These are phyloP conservation scores for Notechis scutatus DNA, from an alignment of 2,113 vertebrate genomes.

Conservation along the genomic window DNA sequence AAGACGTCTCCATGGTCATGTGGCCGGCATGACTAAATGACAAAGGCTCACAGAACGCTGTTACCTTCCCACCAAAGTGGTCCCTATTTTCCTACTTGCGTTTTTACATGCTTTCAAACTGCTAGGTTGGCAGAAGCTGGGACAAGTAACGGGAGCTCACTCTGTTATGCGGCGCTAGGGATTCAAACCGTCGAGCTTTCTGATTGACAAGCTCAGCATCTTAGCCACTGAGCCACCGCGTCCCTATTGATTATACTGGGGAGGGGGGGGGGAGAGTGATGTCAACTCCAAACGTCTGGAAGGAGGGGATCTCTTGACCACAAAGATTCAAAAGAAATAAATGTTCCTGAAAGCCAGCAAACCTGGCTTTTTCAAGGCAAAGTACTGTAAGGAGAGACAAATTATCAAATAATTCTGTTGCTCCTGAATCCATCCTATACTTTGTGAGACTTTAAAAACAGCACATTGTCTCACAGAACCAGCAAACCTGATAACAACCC, in stretches of 20 bases:
- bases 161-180: too few species aligned
- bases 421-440: slow-evolving; percentile 16
- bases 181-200: too few species aligned
- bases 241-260: slow-evolving; percentile 27
- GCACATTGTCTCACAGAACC: background rate
- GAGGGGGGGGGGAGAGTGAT: slow-evolving; percentile 38
- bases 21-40: too few species aligned
- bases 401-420: slow-evolving; percentile 36
- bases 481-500: background rate
- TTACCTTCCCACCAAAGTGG: too few species aligned
- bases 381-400: slow-evolving; percentile 42
- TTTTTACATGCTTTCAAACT: too few species aligned
- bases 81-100: too few species aligned
- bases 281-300: slow-evolving; percentile 41
- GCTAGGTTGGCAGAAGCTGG: too few species aligned
- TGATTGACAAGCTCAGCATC: too few species aligned
- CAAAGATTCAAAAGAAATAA: slow-evolving; percentile 38
- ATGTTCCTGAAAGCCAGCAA: slow-evolving; percentile 35
- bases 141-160: too few species aligned
- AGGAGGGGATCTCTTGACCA: slow-evolving; percentile 45
- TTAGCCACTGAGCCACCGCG: too few species aligned
- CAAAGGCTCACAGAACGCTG: too few species aligned
- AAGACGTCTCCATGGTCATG: too few species aligned
- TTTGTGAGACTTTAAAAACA: slow-evolving; percentile 33
- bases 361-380: slow-evolving; percentile 42